These are phyloP conservation scores for Mercenaria mercenaria DNA, from an alignment of 1,140 invertebrate genomes.

Conservation along the genomic window DNA sequence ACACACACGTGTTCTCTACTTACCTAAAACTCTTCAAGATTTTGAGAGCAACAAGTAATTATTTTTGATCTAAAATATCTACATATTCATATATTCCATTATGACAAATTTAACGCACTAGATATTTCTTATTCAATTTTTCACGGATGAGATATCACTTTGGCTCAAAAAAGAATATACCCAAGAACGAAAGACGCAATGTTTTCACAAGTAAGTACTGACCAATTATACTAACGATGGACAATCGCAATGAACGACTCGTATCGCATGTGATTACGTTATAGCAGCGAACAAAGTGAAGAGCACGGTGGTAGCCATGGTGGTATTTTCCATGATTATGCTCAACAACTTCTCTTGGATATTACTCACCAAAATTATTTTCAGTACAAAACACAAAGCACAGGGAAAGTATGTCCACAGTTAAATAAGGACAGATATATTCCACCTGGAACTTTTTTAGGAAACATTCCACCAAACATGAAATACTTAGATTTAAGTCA, in stretches of 20 bases:
- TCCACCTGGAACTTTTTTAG: not conserved
- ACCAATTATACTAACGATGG: no score
- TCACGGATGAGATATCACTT: not conserved
- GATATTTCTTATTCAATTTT: conserved; percentile 21
- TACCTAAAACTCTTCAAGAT: not conserved
- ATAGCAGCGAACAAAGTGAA: no score
- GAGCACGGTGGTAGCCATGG: no score
- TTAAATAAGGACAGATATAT: not conserved
- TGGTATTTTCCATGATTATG: no score
- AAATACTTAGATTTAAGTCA: conserved; percentile 35
- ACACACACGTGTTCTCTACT: not conserved
- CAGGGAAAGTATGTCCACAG: conserved; percentile 21
- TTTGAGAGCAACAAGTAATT: not conserved
- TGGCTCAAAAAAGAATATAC: not conserved
- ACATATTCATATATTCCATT: not conserved
- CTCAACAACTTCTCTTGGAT: no score
- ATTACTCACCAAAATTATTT: no score
- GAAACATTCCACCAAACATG: conserved; percentile 13
- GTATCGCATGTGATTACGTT: no score
- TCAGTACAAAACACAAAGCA: not conserved
- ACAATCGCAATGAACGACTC: no score
- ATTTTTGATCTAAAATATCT: conserved; percentile 6
- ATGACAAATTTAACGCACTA: conserved; percentile 4
- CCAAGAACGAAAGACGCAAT: no score
- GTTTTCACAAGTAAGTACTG: no score